Evolutionary conservation across 2,888 invertebrate genomes (phyloP).

Genomic region (Stomorhina lunata): DNA sequence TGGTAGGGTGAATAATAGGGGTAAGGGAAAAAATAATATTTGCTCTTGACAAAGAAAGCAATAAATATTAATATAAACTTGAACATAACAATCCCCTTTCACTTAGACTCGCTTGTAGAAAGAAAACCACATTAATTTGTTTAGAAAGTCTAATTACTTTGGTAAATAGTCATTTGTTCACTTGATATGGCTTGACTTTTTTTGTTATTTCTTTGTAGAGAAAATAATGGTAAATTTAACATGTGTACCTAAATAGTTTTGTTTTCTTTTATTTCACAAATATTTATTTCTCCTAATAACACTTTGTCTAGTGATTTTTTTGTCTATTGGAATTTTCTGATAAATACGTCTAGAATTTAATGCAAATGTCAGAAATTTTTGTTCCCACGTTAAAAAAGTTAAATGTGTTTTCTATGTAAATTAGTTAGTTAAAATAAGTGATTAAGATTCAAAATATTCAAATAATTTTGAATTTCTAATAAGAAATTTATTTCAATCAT

Average conservation of each 20-base stretch:
- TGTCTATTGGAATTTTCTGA: neutral
- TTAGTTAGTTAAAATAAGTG: too few relatives aligned
- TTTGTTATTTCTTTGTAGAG: neutral
- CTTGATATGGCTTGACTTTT: neutral
- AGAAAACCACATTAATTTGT: neutral
- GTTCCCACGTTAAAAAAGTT: too few relatives aligned
- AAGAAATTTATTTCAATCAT: too few relatives aligned
- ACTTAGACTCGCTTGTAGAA: neutral
- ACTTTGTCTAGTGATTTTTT: neutral
- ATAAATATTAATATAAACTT: neutral
- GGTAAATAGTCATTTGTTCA: neutral
- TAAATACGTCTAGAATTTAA: too few relatives aligned
- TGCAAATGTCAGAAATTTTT: too few relatives aligned
- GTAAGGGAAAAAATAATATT: neutral
- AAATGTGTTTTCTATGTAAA: too few relatives aligned
- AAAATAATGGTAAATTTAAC: neutral
- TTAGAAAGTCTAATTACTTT: constrained; percentile 1
- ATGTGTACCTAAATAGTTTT: neutral
- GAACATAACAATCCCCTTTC: neutral
- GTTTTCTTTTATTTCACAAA: neutral
- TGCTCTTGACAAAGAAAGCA: neutral
- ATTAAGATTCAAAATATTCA: too few relatives aligned
- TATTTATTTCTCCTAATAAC: neutral
- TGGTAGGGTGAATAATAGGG: neutral
- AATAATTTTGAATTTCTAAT: too few relatives aligned